Base-by-base conservation (phyloP, 2,888 invertebrate genomes). In the Clistopyga incitator region DNA sequence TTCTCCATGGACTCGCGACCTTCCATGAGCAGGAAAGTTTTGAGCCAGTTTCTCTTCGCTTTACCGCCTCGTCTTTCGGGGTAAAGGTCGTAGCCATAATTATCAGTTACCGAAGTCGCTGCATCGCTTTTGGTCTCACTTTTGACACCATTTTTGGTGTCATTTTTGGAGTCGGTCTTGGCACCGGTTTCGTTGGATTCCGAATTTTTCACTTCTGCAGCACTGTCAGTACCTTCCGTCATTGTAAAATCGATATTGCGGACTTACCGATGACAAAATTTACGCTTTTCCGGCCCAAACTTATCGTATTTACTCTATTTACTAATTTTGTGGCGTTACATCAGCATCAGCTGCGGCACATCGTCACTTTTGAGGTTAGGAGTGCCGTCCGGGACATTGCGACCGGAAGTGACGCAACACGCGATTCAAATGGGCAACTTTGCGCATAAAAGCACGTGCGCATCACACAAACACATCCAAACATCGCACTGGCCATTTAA, bases 51-150 rank as follows among this genome's bases (percentile, higher is more conserved):
- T 0, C 95, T 94, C 84, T 94, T 94, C 87, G 94, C 95, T 47
- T 94, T 93, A 25, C 91, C 93, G 0, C 96, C 96, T 89, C 95
- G 95, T 88, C 98, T 94, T 92, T 98, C 97, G 0, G 98, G 98
- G 91, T 97, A 98, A 83, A 98, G 94, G 93, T 97, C 91, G 52
- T 82, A 85, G 20, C 87, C 87, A 52, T 59, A 87, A 13, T 47
- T 71, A 1, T 78, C 65, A 2, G 15, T 34, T 45, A 10, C 4
- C 3, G n/a, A 18, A 11, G 59, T n/a, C n/a, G n/a, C n/a, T n/a
- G n/a, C n/a, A 15, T 50, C 47, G 20, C 25, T 54, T 59, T 42
- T 10, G 15, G 23, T 25, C 15, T 29, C 15, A 3, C 11, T 15
- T 6, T 25, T 59, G 59, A n/a, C n/a, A 15, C 18, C 47, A n/a